These are phyloP conservation scores for Aleiodes sp. DNA, from an alignment of 1,140 invertebrate genomes.

Conservation along the genomic window DNA sequence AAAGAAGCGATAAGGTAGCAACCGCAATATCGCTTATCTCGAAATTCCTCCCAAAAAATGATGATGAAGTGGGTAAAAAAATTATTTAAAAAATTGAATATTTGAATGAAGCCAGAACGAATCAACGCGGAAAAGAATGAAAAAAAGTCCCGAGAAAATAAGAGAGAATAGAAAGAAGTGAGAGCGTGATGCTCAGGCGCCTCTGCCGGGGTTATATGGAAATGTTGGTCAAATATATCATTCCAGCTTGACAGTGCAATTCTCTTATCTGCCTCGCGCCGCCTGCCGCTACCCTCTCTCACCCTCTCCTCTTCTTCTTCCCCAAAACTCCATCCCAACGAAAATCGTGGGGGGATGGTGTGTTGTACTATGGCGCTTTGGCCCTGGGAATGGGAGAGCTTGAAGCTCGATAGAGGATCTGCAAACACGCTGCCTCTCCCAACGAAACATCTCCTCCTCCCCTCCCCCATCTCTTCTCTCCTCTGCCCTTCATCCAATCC, in stretches of 20 bases:
- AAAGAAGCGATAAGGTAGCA: too few relatives aligned
- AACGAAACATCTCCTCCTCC: constrained; percentile 39
- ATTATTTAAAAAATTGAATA: too few relatives aligned
- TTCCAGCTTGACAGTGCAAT: constrained; percentile 86
- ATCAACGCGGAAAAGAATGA: constrained; percentile 21
- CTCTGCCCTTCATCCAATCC: constrained; percentile 23
- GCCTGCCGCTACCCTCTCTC: constrained; percentile 36
- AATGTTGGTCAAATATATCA: constrained; percentile 84
- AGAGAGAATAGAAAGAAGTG: constrained; percentile 39
- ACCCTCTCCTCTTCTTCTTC: background rate
- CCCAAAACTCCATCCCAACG: constrained; percentile 52
- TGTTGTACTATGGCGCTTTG: constrained; percentile 29
- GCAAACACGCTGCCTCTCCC: constrained; percentile 61
- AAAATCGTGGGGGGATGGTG: constrained; percentile 48
- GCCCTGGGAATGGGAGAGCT: constrained; percentile 45
- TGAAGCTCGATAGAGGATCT: constrained; percentile 66
- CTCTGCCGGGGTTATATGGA: constrained; percentile 41
- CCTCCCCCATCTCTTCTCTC: constrained; percentile 46
- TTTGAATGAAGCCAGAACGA: constrained; percentile 16
- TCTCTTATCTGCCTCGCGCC: constrained; percentile 76
- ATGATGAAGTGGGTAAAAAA: too few relatives aligned
- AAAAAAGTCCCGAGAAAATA: constrained; percentile 49
- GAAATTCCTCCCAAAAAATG: too few relatives aligned
- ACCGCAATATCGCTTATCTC: too few relatives aligned
- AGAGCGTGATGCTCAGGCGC: constrained; percentile 25